Evolutionary conservation across 2,888 invertebrate genomes (phyloP), one percentile per base, ranked within the genome.

Genomic region (Drosophila mimetica): DNA sequence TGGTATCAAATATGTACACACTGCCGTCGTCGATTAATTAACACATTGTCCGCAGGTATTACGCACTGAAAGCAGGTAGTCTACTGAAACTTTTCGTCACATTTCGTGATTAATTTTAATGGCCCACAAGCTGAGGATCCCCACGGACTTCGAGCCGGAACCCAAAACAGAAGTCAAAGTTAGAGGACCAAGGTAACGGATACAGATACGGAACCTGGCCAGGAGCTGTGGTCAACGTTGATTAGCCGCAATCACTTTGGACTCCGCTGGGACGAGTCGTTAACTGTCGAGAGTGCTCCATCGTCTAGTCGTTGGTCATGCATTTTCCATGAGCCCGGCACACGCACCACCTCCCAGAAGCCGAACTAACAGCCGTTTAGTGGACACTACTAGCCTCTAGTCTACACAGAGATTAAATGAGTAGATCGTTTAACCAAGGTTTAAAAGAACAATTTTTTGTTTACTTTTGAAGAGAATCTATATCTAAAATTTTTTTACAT

Each of bases 21-120:
- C 16, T 36, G 32, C 3, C 34, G 36, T 59, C 37, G 74, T 69
- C 76, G 74, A 78, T 81, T 76, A 82, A 87, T 85, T 87, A 85
- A 70, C 76, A 70, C 66, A 54, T 69, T n/a, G 39, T 51, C 59
- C 42, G 37, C 41, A 60, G 60, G 59, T 58, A 58, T 44, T 39
- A 36, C 54, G 59, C 71, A 61, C 73, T 54, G 37, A 37, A 48
- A 2, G 58, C 37, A 16, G 41, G 22, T 42, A 41, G 44, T 13
- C 39, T 6, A 20, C 18, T 5, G 58, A 77, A 67, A 81, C 53
- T 85, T 83, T 83, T 83, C 85, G 74, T 74, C 87, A 85, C 82
- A 78, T 81, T 60, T 69, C 76, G 71, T 85, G 79, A 81, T 87
- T 83, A 78, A 87, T 85, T 83, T 81, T 71, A 87, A 81, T 85